A percentile compares a stretch with the other conserved stretches of the same genome.
These are phyloP conservation scores for Morus bassanus DNA, from an alignment of 2,797 vertebrate species.

Conservation along the genomic window DNA sequence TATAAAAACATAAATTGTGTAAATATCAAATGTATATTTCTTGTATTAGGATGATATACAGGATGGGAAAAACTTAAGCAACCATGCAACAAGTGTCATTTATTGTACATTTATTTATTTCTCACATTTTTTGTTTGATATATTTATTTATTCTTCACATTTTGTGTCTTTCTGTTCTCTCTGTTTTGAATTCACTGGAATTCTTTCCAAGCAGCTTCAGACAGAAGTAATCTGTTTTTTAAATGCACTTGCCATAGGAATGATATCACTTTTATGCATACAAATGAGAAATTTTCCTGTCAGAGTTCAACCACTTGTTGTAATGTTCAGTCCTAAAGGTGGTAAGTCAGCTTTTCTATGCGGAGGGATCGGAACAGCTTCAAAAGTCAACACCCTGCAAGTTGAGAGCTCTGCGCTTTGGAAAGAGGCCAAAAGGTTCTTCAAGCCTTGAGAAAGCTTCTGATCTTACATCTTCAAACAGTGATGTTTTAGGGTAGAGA, in stretches of 20 bases:
- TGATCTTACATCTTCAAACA: neutral
- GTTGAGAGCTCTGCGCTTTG: neutral
- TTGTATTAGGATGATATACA: neutral
- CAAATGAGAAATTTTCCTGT: neutral
- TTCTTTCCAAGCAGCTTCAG: neutral
- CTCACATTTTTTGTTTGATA: neutral
- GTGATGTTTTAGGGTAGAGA: neutral
- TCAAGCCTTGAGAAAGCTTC: neutral
- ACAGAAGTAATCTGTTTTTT: neutral
- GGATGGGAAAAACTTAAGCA: neutral
- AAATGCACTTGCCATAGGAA: neutral
- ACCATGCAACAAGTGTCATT: neutral
- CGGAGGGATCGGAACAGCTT: neutral
- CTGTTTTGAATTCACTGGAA: neutral
- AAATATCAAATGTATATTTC: neutral
- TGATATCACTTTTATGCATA: neutral
- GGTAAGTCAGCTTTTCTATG: neutral
- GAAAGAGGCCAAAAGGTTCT: conserved; percentile 15
- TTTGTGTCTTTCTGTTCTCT: neutral
- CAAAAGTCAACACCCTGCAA: neutral
- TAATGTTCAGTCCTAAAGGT: neutral
- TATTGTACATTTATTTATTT: neutral
- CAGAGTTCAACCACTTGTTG: neutral
- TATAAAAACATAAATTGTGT: neutral
- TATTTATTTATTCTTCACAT: neutral